phyloP scores from a whole-genome alignment of 2,888 invertebrate genomes.

The Sinodicranocentrus sp. region DNA sequence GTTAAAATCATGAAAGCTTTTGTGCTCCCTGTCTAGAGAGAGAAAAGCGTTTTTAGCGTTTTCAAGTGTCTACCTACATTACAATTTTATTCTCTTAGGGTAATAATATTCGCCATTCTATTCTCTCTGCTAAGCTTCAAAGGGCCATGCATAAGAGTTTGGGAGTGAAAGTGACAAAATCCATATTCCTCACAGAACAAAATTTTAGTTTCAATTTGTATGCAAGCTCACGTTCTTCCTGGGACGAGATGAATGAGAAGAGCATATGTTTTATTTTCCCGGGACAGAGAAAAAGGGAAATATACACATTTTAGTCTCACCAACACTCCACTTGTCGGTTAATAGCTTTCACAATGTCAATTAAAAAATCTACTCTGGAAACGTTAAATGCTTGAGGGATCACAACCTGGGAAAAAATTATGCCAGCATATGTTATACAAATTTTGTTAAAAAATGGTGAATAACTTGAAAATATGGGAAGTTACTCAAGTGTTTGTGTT shows the following conservation, averaged over 20 bases:
- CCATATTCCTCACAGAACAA: background rate
- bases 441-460: background rate
- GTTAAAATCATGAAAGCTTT: background rate
- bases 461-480: too few species aligned
- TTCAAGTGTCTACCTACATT: background rate
- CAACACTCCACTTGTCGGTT: background rate
- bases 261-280: too few species aligned
- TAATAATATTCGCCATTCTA: background rate
- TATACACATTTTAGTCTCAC: background rate
- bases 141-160: too few species aligned
- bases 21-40: too few species aligned
- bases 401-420: background rate
- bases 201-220: background rate
- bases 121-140: background rate
- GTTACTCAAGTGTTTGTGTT: background rate
- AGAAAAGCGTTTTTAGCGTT: background rate
- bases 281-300: background rate
- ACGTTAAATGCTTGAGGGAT: background rate
- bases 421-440: background rate
- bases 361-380: conserved; percentile 1
- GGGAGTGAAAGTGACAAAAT: conserved; percentile 14
- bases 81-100: background rate
- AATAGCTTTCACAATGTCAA: conserved; percentile 23
- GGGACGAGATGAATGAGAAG: too few species aligned
- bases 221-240: conserved; percentile 2